Evolutionary conservation across 2,888 invertebrate species (phyloP), one percentile per base, ranked within the genome.

Genomic region (Eulithis prunata): DNA sequence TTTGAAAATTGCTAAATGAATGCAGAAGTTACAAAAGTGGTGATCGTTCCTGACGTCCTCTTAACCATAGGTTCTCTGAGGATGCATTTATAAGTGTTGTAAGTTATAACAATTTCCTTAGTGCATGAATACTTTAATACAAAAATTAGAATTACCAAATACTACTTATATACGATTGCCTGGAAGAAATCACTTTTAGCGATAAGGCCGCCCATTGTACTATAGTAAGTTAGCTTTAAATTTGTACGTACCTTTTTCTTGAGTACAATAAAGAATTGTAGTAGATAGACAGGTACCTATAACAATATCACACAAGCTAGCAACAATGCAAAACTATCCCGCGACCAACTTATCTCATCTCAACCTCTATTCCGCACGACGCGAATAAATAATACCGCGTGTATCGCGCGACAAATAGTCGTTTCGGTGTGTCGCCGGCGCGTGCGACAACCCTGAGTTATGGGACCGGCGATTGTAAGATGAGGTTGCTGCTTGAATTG

Each of bases 381-480:
- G 63, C 72, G 68, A 69, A 75, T 76, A 79, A 79, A 79, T 78
- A 78, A 78, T 75, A 75, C 75, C 66, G 70, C 73, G 73, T 73
- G 77, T 82, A 85, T 84, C 83, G 75, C 73, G 82, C 82, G 83
- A 86, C 87, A 86, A 87, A 86, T 87, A 84, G 85, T 85, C 82
- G 84, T 83, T 79, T 79, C 79, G 78, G 68, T 78, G 74, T 65
- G 69, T 72, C 75, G 74, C 73, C 69, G 69, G 49, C 47, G 47
- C 13, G 8, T 54, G 71, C 69, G 71, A 75, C 72, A 75, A 56
- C 51, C 54, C 53, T 72, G 71, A 73, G 71, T 73, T 73, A 73
- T 71, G 60, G 61, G 46, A 38, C 3, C 59, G 21, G 65, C 57
- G 65, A 69, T 69, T 66, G 62, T 52, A 4, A 41, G 54, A 45